Conservation (phyloP, 2,797 vertebrate genomes). For the Rhadinocentrus ornatus region DNA sequence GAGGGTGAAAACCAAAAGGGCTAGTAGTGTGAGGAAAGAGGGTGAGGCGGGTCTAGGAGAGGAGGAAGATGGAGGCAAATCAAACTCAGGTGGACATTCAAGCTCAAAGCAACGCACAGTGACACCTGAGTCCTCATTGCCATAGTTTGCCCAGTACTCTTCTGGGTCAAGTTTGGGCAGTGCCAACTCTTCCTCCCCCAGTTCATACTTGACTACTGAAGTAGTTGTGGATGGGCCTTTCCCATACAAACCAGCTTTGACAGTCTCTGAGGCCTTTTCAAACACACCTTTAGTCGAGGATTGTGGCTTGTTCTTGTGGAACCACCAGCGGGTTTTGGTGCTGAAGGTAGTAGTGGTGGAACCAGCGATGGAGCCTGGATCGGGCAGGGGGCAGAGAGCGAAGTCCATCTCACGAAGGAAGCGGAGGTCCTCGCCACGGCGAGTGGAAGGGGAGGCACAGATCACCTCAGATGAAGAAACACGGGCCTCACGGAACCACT, state of each 20-base stretch:
- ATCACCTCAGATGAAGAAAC: constrained; percentile 93
- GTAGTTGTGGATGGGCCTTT: constrained; percentile 83
- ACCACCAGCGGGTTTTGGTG: constrained; percentile 85
- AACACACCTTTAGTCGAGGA: constrained; percentile 83
- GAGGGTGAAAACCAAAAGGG: constrained; percentile 69
- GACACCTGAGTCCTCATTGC: constrained; percentile 87
- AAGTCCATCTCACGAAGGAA: constrained; percentile 92
- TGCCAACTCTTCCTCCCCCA: constrained; percentile 88
- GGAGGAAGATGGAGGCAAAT: constrained; percentile 76
- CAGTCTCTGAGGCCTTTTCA: constrained; percentile 82
- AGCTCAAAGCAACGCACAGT: constrained; percentile 85
- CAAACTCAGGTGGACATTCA: constrained; percentile 84
- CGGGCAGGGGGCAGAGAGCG: constrained; percentile 87
- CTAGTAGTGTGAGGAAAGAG: constrained; percentile 69
- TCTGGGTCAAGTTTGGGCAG: constrained; percentile 88
- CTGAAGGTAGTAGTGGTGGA: constrained; percentile 87
- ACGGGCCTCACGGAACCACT: constrained; percentile 91
- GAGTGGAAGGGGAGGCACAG: constrained; percentile 88
- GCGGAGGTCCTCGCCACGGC: constrained; percentile 90
- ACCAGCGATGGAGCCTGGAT: constrained; percentile 83
- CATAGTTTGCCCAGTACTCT: constrained; percentile 90
- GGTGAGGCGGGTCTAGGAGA: constrained; percentile 55
- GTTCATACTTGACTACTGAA: constrained; percentile 89
- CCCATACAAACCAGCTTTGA: constrained; percentile 81
- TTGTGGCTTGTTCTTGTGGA: constrained; percentile 86